Base-by-base conservation (phyloP, 2,888 invertebrate genomes). In the Spodoptera picta region DNA sequence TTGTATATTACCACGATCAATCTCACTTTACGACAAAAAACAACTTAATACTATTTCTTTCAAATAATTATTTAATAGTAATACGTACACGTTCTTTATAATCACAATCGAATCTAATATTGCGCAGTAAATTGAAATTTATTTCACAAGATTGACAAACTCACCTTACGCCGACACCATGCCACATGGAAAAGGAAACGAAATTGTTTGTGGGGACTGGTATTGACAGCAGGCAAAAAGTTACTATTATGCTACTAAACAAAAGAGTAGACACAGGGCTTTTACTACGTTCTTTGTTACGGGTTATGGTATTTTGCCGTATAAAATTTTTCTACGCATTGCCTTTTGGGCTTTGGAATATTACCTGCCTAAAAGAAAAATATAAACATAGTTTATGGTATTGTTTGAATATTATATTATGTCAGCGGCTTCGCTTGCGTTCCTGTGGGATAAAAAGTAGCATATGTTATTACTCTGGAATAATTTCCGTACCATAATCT, bases 151-250 rank as follows among this genome's bases (percentile, higher is more conserved):
- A 80, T 74, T 74, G 51, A 69, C 73, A 69, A 86, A 90, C 94
- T 94, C 90, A 94, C 94, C 94, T 94, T 91, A 93, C 79, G 87
- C 92, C 90, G 92, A 88, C 93, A 94, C 94, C 94, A 94, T 94
- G 92, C 93, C 87, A 93, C 92, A 90, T 87, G 91, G 90, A 91
- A 93, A 94, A 93, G 91, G 91, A 90, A 91, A 81, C 52, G 11
- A 10, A 12, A 11, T 24, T 10, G 1, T 6, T 1, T 3, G 9
- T 0, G 42, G 46, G 36, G 36, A 36, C 36, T 68, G 64, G 73
- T 70, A 58, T 72, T 61, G 75, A 14, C 36, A 65, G 45, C 9
- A 36, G 36, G 10, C 62, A 67, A 67, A 69, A 19, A 9, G n/a
- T 1, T 6, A 7, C 36, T 51, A 47, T 23, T 54, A 23, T n/a